phyloP scores from a whole-genome alignment of 1,140 invertebrate genomes.

The Ips nitidus region DNA sequence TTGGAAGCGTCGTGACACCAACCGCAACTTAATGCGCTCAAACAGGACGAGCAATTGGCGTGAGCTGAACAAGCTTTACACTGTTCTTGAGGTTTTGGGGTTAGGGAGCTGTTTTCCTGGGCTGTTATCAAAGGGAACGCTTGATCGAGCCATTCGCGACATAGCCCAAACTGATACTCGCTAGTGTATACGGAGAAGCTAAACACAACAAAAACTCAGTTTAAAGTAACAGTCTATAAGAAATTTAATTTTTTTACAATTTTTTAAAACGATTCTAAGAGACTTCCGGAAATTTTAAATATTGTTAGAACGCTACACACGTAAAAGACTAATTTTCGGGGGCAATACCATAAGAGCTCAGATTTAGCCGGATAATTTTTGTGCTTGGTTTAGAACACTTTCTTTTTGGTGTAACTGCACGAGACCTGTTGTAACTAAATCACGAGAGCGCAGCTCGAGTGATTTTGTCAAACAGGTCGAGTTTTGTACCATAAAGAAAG shows the following conservation, averaged over 20 bases:
- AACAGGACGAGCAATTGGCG: conserved; percentile 76
- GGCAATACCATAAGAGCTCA: no score
- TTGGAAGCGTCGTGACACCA: conserved; percentile 91
- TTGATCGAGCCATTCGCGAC: conserved; percentile 90
- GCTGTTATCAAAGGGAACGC: conserved; percentile 52
- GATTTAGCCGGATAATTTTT: no score
- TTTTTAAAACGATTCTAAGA: no score
- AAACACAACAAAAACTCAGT: conserved; percentile 12
- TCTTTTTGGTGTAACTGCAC: no score
- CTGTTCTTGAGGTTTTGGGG: conserved; percentile 58
- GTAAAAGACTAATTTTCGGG: no score
- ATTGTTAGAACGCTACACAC: no score
- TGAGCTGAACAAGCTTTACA: conserved; percentile 82
- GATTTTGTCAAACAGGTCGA: no score
- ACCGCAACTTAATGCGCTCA: conserved; percentile 83
- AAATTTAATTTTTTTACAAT: neutral
- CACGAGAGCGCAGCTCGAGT: no score
- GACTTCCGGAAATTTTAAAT: no score
- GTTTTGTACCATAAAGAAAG: no score
- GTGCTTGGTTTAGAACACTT: no score
- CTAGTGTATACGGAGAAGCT: conserved; percentile 93
- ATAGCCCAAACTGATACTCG: conserved; percentile 89
- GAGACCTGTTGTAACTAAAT: no score
- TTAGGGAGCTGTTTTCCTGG: conserved; percentile 48
- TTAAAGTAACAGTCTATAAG: neutral